phyloP scores from a whole-genome alignment of 1,140 invertebrate genomes.

The Heliconius nattereri region DNA sequence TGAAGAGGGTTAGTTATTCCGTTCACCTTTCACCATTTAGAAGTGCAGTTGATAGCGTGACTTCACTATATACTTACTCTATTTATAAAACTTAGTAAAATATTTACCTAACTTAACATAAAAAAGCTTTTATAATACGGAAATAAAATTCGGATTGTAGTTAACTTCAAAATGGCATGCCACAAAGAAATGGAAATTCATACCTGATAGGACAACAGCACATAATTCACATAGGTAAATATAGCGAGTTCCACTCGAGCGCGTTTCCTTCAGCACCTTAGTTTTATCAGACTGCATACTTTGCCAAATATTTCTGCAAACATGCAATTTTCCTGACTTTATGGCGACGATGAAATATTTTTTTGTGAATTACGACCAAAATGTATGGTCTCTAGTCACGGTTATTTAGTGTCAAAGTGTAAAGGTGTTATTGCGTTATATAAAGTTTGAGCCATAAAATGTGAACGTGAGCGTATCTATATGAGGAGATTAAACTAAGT shows the following conservation, averaged over 20 bases:
- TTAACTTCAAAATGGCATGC: background rate
- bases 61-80: no score
- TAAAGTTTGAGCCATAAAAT: background rate
- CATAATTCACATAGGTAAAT: slow-evolving; percentile 12
- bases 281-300: slow-evolving; percentile 31
- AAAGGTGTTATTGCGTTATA: background rate
- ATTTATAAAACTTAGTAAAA: no score
- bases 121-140: no score
- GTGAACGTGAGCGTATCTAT: background rate
- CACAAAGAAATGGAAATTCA: slow-evolving; percentile 18
- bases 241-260: slow-evolving; percentile 24
- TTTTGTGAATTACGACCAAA: background rate
- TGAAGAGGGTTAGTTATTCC: background rate
- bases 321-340: slow-evolving; percentile 33
- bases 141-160: background rate
- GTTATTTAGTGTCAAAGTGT: background rate
- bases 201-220: background rate
- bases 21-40: background rate
- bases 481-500: background rate
- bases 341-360: background rate
- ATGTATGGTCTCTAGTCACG: slow-evolving; percentile 2
- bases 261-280: slow-evolving; percentile 29
- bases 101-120: no score
- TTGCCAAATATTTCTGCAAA: slow-evolving; percentile 37
- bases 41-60: background rate